Percentiles rank a stretch among this genome's conserved stretches.
Evolutionary conservation across 2,113 vertebrate species (phyloP).

Genomic region (Aldabrachelys gigantea): DNA sequence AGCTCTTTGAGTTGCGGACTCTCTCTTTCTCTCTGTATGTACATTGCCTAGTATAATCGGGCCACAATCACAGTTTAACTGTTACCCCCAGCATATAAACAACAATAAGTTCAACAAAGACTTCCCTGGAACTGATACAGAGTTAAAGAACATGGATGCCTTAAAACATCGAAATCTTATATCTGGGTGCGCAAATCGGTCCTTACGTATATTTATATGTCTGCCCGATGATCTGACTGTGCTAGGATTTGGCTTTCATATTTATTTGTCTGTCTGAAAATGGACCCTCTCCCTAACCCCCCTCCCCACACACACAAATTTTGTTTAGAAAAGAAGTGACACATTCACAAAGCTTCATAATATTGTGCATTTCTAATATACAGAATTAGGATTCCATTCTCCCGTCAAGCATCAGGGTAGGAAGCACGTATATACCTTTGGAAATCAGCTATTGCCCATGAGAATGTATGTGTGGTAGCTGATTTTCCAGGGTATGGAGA

Average conservation of each 20-base stretch:
- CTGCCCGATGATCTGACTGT: not conserved
- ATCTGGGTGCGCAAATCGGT: not conserved
- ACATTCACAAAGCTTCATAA: not conserved
- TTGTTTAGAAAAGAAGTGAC: not conserved
- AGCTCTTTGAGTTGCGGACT: not conserved
- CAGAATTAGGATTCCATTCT: not conserved
- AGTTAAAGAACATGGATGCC: not conserved
- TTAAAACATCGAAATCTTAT: not conserved
- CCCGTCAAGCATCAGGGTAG: not conserved
- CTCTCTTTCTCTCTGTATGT: not conserved
- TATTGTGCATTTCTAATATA: not conserved
- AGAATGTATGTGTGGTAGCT: not conserved
- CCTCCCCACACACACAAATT: not conserved
- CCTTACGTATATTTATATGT: not conserved
- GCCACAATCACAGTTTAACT: not conserved
- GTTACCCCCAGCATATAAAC: not conserved
- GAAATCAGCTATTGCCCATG: not conserved
- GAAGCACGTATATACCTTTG: not conserved
- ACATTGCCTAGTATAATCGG: not conserved
- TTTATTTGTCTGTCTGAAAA: not conserved
- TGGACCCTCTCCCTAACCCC: not conserved
- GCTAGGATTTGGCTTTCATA: not conserved
- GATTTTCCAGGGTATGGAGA: constrained; percentile 22
- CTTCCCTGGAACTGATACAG: not conserved
- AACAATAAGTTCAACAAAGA: not conserved